A percentile compares a stretch with the other conserved stretches of the same genome.
Evolutionary conservation across 2,113 vertebrate genomes (phyloP).

Genomic region (Phalacrocorax carbo): DNA sequence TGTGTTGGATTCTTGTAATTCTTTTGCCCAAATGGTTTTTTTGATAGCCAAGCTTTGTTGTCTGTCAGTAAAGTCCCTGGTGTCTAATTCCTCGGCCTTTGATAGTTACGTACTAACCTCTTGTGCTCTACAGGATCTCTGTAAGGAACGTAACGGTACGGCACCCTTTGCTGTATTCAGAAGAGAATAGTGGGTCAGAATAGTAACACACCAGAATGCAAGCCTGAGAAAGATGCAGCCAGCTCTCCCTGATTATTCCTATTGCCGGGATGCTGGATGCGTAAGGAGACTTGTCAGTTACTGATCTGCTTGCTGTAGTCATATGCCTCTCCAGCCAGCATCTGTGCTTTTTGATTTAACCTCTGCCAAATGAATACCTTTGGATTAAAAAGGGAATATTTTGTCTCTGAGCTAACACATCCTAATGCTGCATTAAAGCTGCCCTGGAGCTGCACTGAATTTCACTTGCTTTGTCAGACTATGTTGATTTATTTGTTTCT

Average conservation of each 20-base stretch:
- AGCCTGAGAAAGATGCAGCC: constrained; percentile 11
- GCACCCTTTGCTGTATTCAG: neutral
- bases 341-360: constrained; percentile 74
- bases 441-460: constrained; percentile 76
- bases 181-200: neutral
- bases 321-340: constrained; percentile 74
- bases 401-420: constrained; percentile 68
- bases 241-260: constrained; percentile 3
- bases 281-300: constrained; percentile 43
- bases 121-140: neutral
- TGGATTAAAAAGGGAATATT: constrained; percentile 69
- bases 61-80: neutral
- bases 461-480: constrained; percentile 68
- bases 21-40: neutral
- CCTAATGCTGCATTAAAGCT: constrained; percentile 76
- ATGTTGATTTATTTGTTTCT: constrained; percentile 35
- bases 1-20: neutral
- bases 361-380: constrained; percentile 71
- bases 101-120: neutral
- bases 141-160: neutral
- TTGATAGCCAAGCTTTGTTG: neutral
- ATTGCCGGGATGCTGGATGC: neutral
- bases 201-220: neutral
- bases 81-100: neutral
- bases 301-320: constrained; percentile 74